Evolutionary conservation across 1,140 invertebrate genomes (phyloP), one percentile per base, ranked within the genome.

Genomic region (Calephelis nemesis): DNA sequence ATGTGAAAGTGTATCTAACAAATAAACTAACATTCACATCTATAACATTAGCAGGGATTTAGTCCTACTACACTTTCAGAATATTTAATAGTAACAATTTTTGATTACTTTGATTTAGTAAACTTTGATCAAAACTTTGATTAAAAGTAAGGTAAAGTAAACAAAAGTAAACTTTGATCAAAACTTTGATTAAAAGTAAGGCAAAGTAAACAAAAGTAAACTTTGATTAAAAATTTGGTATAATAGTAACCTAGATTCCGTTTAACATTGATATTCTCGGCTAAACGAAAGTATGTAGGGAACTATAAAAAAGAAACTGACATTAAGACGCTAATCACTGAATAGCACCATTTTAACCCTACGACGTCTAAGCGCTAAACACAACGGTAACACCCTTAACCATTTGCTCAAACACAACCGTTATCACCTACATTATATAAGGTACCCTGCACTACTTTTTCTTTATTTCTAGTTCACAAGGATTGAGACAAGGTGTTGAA

Each of bases 341-440:
- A 30, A 70, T 75, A 70, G 63, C 69, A 73, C 71, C 65, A 74
- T 77, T 76, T 69, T 71, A 74, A 76, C 64, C 70, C 67, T 62
- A 71, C 74, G 74, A 74, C 73, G 66, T 65, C 71, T 19, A 71
- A 52, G 65, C 67, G 85, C 82, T 88, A 90, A 90, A 63, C 71
- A 67, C 75, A 87, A 85, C 88, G 83, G 88, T 87, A 81, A 79
- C 79, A 84, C 58, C 73, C 78, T 73, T 84, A 86, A 88, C 78
- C 70, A 30, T 77, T 83, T 79, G 52, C 73, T 75, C 83, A 90
- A 87, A 88, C 74, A 88, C 10, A 47, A 85, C 88, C 88, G 88
- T 90, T 88, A 90, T 77, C 68, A 74, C 74, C 78, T 67, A 90
- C 78, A 81, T 87, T 84, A 90, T 88, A 87, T 80, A 87, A 77